These are phyloP conservation scores for Aythya baeri DNA, from an alignment of 2,113 vertebrate genomes.

Conservation along the genomic window DNA sequence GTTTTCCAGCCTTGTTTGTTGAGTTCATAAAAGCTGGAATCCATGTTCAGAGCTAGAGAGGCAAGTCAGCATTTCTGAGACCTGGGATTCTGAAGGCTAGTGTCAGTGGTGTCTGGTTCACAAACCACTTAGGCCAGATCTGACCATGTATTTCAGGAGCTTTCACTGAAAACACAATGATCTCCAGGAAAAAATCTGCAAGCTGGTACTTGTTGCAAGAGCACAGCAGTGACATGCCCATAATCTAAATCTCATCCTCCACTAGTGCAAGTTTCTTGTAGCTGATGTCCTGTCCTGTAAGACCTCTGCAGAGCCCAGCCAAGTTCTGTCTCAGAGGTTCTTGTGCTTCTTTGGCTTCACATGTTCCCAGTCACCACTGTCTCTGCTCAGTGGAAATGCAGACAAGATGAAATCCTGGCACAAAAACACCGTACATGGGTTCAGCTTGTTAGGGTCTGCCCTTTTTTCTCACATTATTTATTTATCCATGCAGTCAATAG, in stretches of 20 bases:
- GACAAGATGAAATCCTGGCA: background rate
- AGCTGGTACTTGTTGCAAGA: background rate
- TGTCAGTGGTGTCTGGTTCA: background rate
- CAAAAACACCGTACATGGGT: background rate
- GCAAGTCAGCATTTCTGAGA: background rate
- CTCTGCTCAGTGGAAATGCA: background rate
- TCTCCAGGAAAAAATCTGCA: background rate
- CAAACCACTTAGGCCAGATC: background rate
- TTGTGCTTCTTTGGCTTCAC: background rate
- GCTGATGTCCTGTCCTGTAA: background rate
- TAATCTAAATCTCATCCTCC: background rate
- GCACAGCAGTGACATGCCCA: background rate
- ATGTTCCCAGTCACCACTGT: background rate
- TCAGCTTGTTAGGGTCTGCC: background rate
- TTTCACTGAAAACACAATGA: background rate
- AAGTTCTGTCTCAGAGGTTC: background rate
- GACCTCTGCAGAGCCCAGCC: background rate
- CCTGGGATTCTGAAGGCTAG: background rate
- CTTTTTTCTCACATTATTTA: background rate
- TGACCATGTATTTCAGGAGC: background rate
- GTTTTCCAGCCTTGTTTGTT: background rate
- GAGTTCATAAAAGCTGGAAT: background rate
- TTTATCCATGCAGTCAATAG: background rate
- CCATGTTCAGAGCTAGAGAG: background rate
- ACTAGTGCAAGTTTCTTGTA: background rate